Evolutionary conservation across 2,888 invertebrate genomes (phyloP).

Genomic region (Pollenia amentaria): DNA sequence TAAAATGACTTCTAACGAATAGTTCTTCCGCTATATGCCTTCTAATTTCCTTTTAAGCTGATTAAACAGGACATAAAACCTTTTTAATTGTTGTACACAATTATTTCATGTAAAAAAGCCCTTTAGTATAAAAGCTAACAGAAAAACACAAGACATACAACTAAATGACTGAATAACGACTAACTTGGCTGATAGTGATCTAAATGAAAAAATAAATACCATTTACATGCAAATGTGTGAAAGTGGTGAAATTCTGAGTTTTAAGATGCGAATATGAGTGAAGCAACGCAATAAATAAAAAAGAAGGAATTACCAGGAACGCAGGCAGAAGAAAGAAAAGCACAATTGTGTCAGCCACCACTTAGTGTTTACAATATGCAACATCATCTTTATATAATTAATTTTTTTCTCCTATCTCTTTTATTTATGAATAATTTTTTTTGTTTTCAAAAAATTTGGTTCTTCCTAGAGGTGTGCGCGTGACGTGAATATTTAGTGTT

Average conservation of each 20-base stretch:
- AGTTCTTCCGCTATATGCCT: not conserved
- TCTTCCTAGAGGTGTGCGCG: too few relatives aligned
- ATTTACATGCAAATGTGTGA: constrained; percentile 17
- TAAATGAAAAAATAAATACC: not conserved
- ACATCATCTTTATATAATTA: constrained; percentile 45
- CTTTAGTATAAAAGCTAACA: too few relatives aligned
- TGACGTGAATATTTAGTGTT: too few relatives aligned
- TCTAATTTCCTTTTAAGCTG: not conserved
- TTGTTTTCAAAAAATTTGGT: too few relatives aligned
- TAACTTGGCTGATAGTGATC: not conserved
- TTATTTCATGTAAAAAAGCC: not conserved
- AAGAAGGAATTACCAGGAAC: too few relatives aligned
- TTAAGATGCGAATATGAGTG: not conserved
- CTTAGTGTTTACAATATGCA: constrained; percentile 20
- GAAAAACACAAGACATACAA: not conserved
- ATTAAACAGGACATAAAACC: constrained; percentile 2
- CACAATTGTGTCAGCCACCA: not conserved
- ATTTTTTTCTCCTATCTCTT: not conserved
- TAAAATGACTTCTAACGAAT: not conserved
- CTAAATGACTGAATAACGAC: not conserved
- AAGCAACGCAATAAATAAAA: too few relatives aligned
- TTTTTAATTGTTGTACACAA: constrained; percentile 9
- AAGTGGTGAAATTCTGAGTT: constrained; percentile 3
- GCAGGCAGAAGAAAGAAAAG: too few relatives aligned
- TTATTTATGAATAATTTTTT: too few relatives aligned